A percentile compares a stretch with the other conserved stretches of the same genome.
These are phyloP conservation scores for Acrobasis consociella DNA, from an alignment of 2,888 invertebrate genomes.

Conservation along the genomic window DNA sequence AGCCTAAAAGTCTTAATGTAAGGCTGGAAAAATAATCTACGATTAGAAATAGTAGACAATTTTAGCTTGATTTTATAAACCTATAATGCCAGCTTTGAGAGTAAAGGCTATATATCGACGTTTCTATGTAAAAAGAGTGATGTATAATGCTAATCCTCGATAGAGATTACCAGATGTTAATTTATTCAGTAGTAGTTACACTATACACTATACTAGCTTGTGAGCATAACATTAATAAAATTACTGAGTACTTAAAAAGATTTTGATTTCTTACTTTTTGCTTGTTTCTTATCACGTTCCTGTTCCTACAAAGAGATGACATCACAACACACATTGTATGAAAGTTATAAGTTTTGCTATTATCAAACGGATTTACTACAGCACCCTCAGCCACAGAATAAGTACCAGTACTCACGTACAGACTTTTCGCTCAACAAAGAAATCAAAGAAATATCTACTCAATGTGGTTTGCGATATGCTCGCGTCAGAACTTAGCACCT, in stretches of 20 bases:
- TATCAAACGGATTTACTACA: too few relatives aligned
- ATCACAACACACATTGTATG: too few relatives aligned
- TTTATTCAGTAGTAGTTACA: constrained; percentile 70
- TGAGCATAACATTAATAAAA: constrained; percentile 74
- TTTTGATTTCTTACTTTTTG: background rate
- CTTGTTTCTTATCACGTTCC: background rate
- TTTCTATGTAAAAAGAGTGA: constrained; percentile 43
- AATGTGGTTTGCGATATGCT: too few relatives aligned
- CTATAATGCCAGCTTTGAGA: background rate
- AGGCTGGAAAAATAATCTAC: too few relatives aligned
- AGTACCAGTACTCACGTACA: too few relatives aligned
- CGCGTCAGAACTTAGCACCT: too few relatives aligned
- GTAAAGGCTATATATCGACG: constrained; percentile 1
- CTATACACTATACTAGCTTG: constrained; percentile 76
- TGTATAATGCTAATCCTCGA: constrained; percentile 52
- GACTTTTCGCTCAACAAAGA: too few relatives aligned
- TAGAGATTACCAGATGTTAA: constrained; percentile 67
- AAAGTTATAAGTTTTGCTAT: too few relatives aligned
- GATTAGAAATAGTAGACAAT: background rate
- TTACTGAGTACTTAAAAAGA: constrained; percentile 59
- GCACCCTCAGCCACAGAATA: too few relatives aligned
- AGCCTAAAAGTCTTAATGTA: too few relatives aligned
- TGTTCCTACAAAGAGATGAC: too few relatives aligned
- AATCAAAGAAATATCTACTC: too few relatives aligned
- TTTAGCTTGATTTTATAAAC: background rate